A percentile compares a stretch with the other conserved stretches of the same genome.
Evolutionary conservation across 2,113 vertebrate genomes (phyloP).

Genomic region (Xiphophorus maculatus): DNA sequence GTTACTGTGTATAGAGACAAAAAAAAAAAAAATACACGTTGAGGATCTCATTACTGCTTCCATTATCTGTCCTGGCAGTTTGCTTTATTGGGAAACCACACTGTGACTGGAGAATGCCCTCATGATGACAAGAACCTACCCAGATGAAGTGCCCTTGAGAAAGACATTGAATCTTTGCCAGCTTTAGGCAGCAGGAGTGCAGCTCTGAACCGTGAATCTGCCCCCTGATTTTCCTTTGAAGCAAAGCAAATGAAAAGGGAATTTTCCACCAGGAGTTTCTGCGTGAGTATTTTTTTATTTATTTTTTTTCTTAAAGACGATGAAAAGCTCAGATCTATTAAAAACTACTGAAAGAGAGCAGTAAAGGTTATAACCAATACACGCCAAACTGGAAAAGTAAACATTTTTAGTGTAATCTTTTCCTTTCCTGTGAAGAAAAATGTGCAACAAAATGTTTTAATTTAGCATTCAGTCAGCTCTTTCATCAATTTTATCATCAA

Average conservation of each 20-base stretch:
- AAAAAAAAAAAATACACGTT: constrained; percentile 4
- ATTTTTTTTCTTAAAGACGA: constrained; percentile 12
- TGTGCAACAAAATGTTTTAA: not conserved
- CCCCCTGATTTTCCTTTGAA: constrained; percentile 29
- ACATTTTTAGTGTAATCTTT: not conserved
- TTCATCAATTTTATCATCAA: constrained; percentile 2
- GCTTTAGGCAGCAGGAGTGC: constrained; percentile 42
- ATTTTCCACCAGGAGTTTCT: constrained; percentile 14
- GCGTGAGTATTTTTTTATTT: constrained; percentile 18
- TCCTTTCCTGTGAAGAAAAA: not conserved
- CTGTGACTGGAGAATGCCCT: constrained; percentile 54
- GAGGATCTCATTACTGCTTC: constrained; percentile 39
- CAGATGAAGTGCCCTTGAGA: constrained; percentile 60
- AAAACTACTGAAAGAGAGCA: not conserved
- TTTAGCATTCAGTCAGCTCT: not conserved
- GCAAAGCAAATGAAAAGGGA: constrained; percentile 2
- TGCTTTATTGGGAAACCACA: constrained; percentile 48
- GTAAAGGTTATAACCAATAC: not conserved
- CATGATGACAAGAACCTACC: constrained; percentile 50
- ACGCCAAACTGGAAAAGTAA: not conserved
- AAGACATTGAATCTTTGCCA: constrained; percentile 44
- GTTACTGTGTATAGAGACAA: constrained; percentile 6
- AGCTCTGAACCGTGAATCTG: constrained; percentile 30
- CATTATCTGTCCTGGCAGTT: constrained; percentile 37
- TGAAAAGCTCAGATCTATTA: constrained; percentile 7